Evolutionary conservation across 2,888 invertebrate genomes (phyloP), one percentile per base, ranked within the genome.

Genomic region (Sialis lutaria): DNA sequence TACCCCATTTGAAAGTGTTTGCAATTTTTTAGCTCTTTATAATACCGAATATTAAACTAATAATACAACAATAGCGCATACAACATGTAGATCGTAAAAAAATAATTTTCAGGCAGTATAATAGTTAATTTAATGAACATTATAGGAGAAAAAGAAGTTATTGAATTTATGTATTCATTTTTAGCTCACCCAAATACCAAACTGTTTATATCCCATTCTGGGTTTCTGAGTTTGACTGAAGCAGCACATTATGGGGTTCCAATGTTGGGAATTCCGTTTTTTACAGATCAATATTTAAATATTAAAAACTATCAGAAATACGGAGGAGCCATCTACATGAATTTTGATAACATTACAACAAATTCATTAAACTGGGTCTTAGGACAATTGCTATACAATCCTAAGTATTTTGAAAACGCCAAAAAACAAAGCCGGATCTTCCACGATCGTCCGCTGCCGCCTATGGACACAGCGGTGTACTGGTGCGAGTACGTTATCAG

Each of bases 131-230:
- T 22, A 22, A 22, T 22, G 2, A 22, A 22, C 22, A 22, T 22
- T 22, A 22, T 22, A 2, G 22, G 22, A 22, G 4, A 22, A 22
- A 22, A 22, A 22, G 2, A 22, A 4, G 22, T 22, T 22, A 22
- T 22, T 22, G 22, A 22, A 22, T 22, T 22, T 2, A 22, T 6
- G 22, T 4, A 22, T 22, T 22, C 2, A 22, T 4, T 42, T 42
- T 31, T 31, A 70, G 70, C 67, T 6, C 74, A 77, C 58, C 62
- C 63, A 3, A 72, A 72, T 43, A 64, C 73, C 1, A 67, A 65
- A 50, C 55, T 71, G 1, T 75, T 77, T 53, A 69, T 77, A 49
- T 73, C 73, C 9, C 72, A 75, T 54, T 75, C 73, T 32, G 77
- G 76, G 0, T 59, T 72, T 39, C 65, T 75, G 54, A 72, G 73